Evolutionary conservation across 2,888 invertebrate genomes (phyloP), one percentile per base, ranked within the genome.

Genomic region (Osmoderma eremita): DNA sequence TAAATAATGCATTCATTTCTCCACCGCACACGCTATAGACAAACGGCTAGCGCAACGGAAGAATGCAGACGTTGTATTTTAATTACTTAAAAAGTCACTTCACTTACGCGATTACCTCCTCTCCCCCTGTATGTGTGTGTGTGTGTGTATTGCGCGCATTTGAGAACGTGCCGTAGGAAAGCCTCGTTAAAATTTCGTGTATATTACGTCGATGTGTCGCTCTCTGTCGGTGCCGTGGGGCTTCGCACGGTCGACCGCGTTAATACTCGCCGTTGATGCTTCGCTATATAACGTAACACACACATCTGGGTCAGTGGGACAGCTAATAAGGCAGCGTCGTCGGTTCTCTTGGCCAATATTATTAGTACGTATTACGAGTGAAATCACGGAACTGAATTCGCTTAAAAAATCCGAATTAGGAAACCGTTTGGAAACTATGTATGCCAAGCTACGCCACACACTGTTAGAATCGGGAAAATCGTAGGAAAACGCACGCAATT

Each of bases 271-370:
- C 13, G 56, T 10, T 10, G 30, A 4, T 30, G 30, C 3, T 30
- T 41, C 18, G 56, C 41, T 51, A 51, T n/a, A n/a, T 66, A 70
- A 71, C 70, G 68, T 71, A 71, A 69, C 30, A 5, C 66, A 69
- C 30, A 5, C 66, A 73, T 71, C 69, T 74, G 67, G 72, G 73
- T 74, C 66, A 74, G 71, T 74, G 70, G 73, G 72, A 63, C 71
- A 61, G 20, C 58, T n/a, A n/a, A n/a, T n/a, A n/a, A 45, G 45
- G 24, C 45, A 22, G 17, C 54, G 39, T 61, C 58, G 56, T 61
- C 58, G 36, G 12, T 45, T 45, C 67, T 67, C 70, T 71, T 69
- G 67, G 70, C 70, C 70, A 73, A 73, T 73, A 71, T 72, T 69
- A 71, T 67, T 69, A 70, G 67, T 69, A 67, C 68, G 67, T 70